Conservation (phyloP, 2,113 vertebrate genomes). For the Eublepharis macularius region DNA sequence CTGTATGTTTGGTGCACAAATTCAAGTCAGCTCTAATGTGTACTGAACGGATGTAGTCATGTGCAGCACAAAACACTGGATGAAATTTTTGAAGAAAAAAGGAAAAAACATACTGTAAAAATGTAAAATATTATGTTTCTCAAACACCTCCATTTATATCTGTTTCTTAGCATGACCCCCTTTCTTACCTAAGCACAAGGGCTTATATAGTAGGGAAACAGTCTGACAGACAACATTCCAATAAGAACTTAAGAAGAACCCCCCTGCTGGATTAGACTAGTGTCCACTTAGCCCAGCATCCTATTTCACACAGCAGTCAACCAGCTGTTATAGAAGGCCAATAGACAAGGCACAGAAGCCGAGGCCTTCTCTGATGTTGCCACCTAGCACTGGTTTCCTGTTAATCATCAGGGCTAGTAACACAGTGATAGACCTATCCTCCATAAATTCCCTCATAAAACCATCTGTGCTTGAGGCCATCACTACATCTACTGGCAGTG, state of each 20-base stretch:
- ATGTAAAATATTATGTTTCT: background rate
- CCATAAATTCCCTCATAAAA: too few species aligned
- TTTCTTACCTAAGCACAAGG: background rate
- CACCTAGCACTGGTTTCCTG: too few species aligned
- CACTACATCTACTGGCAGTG: too few species aligned
- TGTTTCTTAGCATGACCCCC: background rate
- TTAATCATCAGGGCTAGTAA: too few species aligned
- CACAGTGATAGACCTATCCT: too few species aligned
- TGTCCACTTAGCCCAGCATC: too few species aligned
- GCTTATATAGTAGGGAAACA: background rate
- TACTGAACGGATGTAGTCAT: slow-evolving; percentile 10
- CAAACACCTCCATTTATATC: background rate
- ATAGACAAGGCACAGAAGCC: too few species aligned
- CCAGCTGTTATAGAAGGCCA: too few species aligned
- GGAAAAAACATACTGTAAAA: slow-evolving; percentile 25
- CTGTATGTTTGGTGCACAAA: slow-evolving; percentile 21
- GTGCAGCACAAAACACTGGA: slow-evolving; percentile 35
- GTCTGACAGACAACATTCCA: background rate
- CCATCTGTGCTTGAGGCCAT: too few species aligned
- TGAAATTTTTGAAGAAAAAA: slow-evolving; percentile 29
- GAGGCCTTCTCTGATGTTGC: too few species aligned
- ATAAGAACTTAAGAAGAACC: background rate
- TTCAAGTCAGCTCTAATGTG: slow-evolving; percentile 35
- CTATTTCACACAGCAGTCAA: too few species aligned
- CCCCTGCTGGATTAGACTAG: too few species aligned